A percentile compares a stretch with the other conserved stretches of the same genome.
These are phyloP conservation scores for Panagrolaimus sp. DNA, from an alignment of 1,140 invertebrate species.

Conservation along the genomic window DNA sequence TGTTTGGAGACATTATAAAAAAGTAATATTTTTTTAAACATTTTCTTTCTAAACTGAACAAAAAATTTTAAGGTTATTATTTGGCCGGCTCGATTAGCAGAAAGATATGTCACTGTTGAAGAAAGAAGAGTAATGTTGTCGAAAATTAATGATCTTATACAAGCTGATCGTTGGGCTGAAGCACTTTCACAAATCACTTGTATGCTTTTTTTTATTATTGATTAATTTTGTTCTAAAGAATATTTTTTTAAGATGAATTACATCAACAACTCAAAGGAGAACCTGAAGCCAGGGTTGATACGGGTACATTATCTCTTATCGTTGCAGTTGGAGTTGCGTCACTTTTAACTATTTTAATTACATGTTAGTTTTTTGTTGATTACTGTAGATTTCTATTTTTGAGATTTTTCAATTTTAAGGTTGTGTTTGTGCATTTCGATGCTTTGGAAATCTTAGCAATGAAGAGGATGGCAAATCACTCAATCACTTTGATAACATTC, in stretches of 20 bases:
- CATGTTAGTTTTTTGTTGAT: slow-evolving; percentile 38
- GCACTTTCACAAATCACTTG: slow-evolving; percentile 35
- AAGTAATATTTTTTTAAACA: slow-evolving; percentile 32
- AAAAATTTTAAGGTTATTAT: slow-evolving; percentile 51
- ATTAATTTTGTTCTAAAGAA: not conserved
- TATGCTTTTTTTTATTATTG: slow-evolving; percentile 8
- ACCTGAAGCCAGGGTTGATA: slow-evolving; percentile 52
- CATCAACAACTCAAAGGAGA: slow-evolving; percentile 50
- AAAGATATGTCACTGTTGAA: slow-evolving; percentile 51
- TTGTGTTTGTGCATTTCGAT: slow-evolving; percentile 59
- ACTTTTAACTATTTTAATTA: slow-evolving; percentile 51
- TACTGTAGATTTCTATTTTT: not conserved
- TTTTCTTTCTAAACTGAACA: not conserved
- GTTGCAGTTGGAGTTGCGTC: slow-evolving; percentile 54
- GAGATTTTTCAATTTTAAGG: slow-evolving; percentile 34
- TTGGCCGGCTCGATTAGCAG: slow-evolving; percentile 55
- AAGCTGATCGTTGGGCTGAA: slow-evolving; percentile 51
- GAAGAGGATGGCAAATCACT: slow-evolving; percentile 45
- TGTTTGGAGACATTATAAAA: slow-evolving; percentile 59
- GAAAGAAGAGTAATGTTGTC: slow-evolving; percentile 52
- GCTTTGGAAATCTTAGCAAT: slow-evolving; percentile 55
- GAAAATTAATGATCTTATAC: slow-evolving; percentile 54
- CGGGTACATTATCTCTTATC: slow-evolving; percentile 53
- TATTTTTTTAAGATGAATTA: slow-evolving; percentile 44
- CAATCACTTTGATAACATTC: slow-evolving; percentile 36